Evolutionary conservation across 2,888 invertebrate genomes (phyloP).

Genomic region (Microctonus hyperodae): DNA sequence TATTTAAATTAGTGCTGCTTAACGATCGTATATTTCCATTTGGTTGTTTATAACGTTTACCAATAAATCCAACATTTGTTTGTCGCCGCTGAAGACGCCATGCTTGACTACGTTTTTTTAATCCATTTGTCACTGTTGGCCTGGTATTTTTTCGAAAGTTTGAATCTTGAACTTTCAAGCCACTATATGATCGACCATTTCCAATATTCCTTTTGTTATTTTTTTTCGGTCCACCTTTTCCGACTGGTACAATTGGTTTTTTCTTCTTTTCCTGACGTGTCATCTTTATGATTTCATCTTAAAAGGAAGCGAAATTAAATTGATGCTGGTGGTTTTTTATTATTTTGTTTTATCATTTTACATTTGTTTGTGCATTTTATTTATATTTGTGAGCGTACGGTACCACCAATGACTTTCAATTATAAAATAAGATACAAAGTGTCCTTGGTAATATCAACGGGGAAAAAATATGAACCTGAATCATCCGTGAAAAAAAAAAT

Average conservation of each 20-base stretch:
- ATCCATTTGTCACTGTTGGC: conserved; percentile 32
- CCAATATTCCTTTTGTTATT: conserved; percentile 28
- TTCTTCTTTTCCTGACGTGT: conserved; percentile 61
- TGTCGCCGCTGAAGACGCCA: conserved; percentile 41
- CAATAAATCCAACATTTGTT: conserved; percentile 48
- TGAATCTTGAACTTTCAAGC: conserved; percentile 28
- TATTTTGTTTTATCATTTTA: conserved; percentile 29
- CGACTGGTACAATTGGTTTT: conserved; percentile 49
- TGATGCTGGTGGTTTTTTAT: conserved; percentile 17
- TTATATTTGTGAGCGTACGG: conserved; percentile 46
- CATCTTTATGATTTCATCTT: conserved; percentile 64
- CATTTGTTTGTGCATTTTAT: conserved; percentile 28
- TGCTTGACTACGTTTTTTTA: conserved; percentile 35
- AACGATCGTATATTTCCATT: conserved; percentile 45
- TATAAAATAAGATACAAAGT: conserved; percentile 1
- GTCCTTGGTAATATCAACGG: conserved; percentile 3
- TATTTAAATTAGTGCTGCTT: conserved; percentile 50
- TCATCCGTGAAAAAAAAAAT: not conserved
- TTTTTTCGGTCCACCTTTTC: conserved; percentile 42
- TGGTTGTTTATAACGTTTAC: conserved; percentile 50
- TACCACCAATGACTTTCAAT: conserved; percentile 44
- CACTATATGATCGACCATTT: conserved; percentile 16
- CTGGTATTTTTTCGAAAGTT: conserved; percentile 24
- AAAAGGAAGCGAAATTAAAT: conserved; percentile 58
- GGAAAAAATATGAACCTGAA: conserved; percentile 9